Conservation (phyloP, 2,888 invertebrate genomes). For the Agonopterix subpropinquella region DNA sequence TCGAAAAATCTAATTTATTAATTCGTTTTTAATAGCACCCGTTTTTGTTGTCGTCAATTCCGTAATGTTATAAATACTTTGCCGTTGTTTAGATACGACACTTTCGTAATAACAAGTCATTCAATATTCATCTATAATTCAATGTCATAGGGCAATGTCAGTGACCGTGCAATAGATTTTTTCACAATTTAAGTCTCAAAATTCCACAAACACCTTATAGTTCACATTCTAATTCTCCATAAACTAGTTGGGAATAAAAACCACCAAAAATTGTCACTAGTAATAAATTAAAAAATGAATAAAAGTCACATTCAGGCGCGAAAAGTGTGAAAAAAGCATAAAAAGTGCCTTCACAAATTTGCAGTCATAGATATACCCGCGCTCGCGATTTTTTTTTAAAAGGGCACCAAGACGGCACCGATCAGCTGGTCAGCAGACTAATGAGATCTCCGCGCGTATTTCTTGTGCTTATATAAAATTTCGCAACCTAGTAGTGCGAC, state of each 20-base stretch:
- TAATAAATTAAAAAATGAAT: no score
- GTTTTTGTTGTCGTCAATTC: constrained; percentile 12
- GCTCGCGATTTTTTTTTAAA: constrained; percentile 6
- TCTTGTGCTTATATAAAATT: constrained; percentile 26
- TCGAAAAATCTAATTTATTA: constrained; percentile 20
- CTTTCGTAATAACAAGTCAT: background rate
- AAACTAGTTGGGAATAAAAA: background rate
- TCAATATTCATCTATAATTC: constrained; percentile 9
- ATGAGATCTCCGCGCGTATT: constrained; percentile 18
- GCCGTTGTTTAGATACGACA: no score
- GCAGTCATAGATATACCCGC: constrained; percentile 6
- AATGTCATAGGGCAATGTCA: constrained; percentile 15
- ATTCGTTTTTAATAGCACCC: constrained; percentile 24
- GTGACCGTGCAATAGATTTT: background rate
- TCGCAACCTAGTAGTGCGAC: constrained; percentile 12
- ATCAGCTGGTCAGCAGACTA: constrained; percentile 18
- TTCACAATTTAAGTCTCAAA: no score
- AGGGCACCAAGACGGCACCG: constrained; percentile 15
- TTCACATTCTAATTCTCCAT: background rate
- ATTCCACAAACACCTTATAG: background rate
- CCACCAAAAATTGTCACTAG: background rate
- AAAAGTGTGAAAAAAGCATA: background rate
- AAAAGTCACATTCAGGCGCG: no score
- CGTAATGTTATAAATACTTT: background rate
- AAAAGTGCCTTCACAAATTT: background rate